Evolutionary conservation across 1,140 invertebrate species (phyloP).

Genomic region (Habropoda laboriosa): DNA sequence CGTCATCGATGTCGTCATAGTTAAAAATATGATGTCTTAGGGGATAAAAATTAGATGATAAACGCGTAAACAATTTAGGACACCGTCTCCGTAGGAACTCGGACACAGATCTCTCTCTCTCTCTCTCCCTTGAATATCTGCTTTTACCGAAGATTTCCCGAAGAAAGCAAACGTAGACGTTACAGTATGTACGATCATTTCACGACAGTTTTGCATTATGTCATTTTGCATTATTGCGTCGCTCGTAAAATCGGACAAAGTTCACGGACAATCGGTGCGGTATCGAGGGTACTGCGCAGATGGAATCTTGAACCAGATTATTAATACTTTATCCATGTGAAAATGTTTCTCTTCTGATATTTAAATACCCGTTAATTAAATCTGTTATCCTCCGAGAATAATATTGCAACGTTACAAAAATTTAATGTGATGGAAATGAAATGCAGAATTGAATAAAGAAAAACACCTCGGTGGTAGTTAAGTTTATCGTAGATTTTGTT

Average conservation of each 20-base stretch:
- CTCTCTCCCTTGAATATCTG: conserved; percentile 9
- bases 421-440: too few species aligned
- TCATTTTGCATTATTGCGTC: conserved; percentile 24
- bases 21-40: conserved; percentile 45
- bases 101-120: conserved; percentile 15
- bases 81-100: conserved; percentile 27
- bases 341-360: too few species aligned
- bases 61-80: conserved; percentile 33
- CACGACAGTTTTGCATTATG: conserved; percentile 27
- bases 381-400: too few species aligned
- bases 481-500: too few species aligned
- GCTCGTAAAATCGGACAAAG: conserved; percentile 7
- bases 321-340: too few species aligned
- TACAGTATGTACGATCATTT: conserved; percentile 35
- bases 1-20: conserved; percentile 47
- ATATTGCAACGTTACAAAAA: too few species aligned
- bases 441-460: too few species aligned
- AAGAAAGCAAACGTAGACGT: neutral
- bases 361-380: too few species aligned
- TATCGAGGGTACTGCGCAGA: neutral
- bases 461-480: too few species aligned
- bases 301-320: neutral
- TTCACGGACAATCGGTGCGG: neutral
- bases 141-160: conserved; percentile 14
- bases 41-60: conserved; percentile 31